Conservation (phyloP, 2,113 vertebrate species). For the Melospiza melodia region DNA sequence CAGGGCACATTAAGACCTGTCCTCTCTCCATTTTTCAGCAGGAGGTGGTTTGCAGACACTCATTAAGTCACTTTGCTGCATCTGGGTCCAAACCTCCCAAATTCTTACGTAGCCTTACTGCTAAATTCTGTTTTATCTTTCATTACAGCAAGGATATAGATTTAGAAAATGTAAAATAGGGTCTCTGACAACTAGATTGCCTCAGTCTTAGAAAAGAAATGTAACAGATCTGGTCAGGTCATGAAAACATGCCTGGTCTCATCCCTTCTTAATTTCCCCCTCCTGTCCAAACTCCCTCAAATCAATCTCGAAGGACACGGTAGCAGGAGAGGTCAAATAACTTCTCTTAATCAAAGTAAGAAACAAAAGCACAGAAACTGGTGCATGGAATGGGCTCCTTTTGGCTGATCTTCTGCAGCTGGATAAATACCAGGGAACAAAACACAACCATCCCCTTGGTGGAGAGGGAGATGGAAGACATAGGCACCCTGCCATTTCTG, state of each 20-base stretch:
- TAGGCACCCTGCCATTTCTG: neutral
- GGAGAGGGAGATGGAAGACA: neutral
- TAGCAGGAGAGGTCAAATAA: neutral
- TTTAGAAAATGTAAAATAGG: neutral
- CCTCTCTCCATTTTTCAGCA: neutral
- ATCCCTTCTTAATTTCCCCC: neutral
- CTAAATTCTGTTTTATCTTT: neutral
- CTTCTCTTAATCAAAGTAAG: neutral
- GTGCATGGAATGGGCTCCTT: neutral
- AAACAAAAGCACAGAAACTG: neutral
- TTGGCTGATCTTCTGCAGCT: neutral
- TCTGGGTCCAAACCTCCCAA: neutral
- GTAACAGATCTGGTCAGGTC: neutral
- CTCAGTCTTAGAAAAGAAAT: neutral
- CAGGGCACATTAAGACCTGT: neutral
- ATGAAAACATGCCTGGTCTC: neutral
- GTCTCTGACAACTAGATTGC: fast-evolving
- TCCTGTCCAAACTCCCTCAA: neutral
- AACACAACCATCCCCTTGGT: neutral
- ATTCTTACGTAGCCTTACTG: neutral
- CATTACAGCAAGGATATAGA: neutral
- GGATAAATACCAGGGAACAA: neutral
- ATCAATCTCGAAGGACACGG: neutral
- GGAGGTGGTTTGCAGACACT: neutral
- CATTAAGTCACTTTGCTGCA: neutral